phyloP scores from a whole-genome alignment of 2,888 invertebrate species.

The Iselma pallidipennis region DNA sequence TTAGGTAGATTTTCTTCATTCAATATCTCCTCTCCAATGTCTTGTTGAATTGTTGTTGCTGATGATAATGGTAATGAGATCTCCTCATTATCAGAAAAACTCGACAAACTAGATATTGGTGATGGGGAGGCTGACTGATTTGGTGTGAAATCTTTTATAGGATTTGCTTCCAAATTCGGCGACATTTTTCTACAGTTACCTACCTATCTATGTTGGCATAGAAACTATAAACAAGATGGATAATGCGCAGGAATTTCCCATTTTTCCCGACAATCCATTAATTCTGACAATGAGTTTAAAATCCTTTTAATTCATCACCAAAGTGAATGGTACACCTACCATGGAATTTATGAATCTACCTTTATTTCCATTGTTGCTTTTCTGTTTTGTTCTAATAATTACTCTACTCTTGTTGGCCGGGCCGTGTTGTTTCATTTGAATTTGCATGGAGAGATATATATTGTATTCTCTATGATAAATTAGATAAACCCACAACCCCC shows the following conservation, averaged over 20 bases:
- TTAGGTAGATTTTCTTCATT: constrained; percentile 17
- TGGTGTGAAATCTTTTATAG: constrained; percentile 5
- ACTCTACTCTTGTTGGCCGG: too few relatives aligned
- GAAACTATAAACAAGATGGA: background rate
- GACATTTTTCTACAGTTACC: constrained; percentile 26
- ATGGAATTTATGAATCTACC: too few relatives aligned
- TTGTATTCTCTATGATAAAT: too few relatives aligned
- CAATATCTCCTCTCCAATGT: background rate
- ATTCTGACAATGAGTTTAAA: too few relatives aligned
- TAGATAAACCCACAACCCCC: too few relatives aligned
- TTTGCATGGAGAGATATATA: too few relatives aligned
- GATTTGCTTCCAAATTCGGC: constrained; percentile 33
- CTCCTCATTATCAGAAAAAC: background rate
- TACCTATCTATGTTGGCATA: background rate
- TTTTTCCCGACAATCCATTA: too few relatives aligned
- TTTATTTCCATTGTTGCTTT: too few relatives aligned
- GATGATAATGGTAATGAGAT: background rate
- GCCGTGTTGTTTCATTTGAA: too few relatives aligned
- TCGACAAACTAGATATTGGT: constrained; percentile 9
- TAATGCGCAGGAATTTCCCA: background rate
- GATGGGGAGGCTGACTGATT: constrained; percentile 2
- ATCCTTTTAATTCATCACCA: too few relatives aligned
- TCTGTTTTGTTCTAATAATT: too few relatives aligned
- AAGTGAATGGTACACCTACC: too few relatives aligned
- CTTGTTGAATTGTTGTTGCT: background rate